Percentiles rank a stretch among this genome's conserved stretches.
Evolutionary conservation across 2,888 invertebrate species (phyloP).

Genomic region (Panzeria rudis): DNA sequence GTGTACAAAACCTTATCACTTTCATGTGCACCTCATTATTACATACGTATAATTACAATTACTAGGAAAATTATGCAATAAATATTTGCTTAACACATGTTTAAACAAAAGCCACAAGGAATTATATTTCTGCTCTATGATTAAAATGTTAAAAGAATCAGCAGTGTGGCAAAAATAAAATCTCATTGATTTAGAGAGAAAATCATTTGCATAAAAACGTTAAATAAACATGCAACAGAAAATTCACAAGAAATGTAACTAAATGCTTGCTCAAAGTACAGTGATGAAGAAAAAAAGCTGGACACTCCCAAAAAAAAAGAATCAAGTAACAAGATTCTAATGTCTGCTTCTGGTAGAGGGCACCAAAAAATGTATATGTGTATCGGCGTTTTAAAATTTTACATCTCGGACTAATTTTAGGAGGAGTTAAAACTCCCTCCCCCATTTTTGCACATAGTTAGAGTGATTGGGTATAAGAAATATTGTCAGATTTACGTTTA

Average conservation of each 20-base stretch:
- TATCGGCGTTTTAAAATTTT: too few species aligned
- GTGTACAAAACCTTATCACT: neutral
- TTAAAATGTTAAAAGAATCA: slow-evolving; percentile 33
- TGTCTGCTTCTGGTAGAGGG: too few species aligned
- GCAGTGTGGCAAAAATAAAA: neutral
- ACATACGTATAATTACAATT: slow-evolving; percentile 59
- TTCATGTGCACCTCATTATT: slow-evolving; percentile 1
- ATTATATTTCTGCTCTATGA: neutral
- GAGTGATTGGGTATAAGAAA: too few species aligned
- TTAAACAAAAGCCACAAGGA: slow-evolving; percentile 20
- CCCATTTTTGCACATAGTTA: too few species aligned
- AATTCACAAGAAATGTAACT: slow-evolving; percentile 47
- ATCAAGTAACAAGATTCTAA: too few species aligned
- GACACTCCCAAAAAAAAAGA: too few species aligned
- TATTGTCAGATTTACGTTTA: too few species aligned
- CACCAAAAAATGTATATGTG: too few species aligned
- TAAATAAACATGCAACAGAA: slow-evolving; percentile 38
- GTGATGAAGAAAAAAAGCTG: neutral
- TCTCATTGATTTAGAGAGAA: slow-evolving; percentile 38
- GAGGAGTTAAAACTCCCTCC: too few species aligned
- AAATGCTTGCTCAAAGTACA: slow-evolving; percentile 1
- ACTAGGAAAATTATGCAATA: slow-evolving; percentile 68
- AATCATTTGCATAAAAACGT: slow-evolving; percentile 47
- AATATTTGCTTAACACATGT: slow-evolving; percentile 60
- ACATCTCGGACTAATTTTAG: too few species aligned